These are phyloP conservation scores for Diachasma alloeum DNA, from an alignment of 1,140 invertebrate species.

Conservation along the genomic window DNA sequence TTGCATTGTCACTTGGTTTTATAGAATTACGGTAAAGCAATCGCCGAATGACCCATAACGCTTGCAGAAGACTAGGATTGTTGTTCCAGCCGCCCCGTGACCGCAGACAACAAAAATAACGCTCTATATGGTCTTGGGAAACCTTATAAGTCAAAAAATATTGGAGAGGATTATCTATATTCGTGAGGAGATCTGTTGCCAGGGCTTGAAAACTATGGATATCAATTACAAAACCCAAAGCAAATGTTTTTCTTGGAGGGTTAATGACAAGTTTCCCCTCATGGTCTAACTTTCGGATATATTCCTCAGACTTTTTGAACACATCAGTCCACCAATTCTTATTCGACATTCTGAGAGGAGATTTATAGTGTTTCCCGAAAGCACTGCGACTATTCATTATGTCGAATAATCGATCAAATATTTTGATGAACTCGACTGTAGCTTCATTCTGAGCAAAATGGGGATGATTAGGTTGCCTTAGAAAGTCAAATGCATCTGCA, in stretches of 20 bases:
- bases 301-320: constrained; percentile 18
- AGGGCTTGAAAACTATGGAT: constrained; percentile 26
- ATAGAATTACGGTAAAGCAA: background rate
- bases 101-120: constrained; percentile 34
- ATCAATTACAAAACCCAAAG: constrained; percentile 27
- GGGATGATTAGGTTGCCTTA: background rate
- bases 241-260: constrained; percentile 26
- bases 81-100: constrained; percentile 36
- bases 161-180: background rate
- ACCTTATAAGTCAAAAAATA: constrained; percentile 29
- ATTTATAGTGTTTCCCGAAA: constrained; percentile 20
- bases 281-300: background rate
- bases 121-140: constrained; percentile 35
- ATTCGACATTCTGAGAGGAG: constrained; percentile 8
- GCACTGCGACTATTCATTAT: constrained; percentile 24
- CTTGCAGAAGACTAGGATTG: constrained; percentile 33
- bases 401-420: constrained; percentile 30
- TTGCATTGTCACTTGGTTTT: background rate
- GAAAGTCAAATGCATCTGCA: no score
- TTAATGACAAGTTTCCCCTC: background rate
- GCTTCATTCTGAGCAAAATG: constrained; percentile 17
- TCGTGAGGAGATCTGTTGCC: background rate
- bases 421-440: constrained; percentile 18
- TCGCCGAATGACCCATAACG: background rate
- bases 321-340: constrained; percentile 13